A percentile compares a stretch with the other conserved stretches of the same genome.
phyloP scores from a whole-genome alignment of 1,140 invertebrate genomes.

The Scaptomyza pallida region DNA sequence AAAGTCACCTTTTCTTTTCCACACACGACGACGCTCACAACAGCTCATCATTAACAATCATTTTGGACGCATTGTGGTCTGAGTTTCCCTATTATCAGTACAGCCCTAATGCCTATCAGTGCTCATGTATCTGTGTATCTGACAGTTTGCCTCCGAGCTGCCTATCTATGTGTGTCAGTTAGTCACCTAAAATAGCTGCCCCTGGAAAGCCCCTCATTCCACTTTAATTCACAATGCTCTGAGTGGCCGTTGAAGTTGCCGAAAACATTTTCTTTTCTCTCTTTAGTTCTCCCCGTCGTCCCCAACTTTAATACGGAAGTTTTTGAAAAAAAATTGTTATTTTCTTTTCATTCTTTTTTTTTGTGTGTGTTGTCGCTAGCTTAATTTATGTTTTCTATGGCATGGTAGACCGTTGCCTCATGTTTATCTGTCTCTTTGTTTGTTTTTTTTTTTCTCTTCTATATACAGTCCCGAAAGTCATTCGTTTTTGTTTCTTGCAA shows the following conservation, averaged over 20 bases:
- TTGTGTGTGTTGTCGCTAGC: slow-evolving; percentile 8
- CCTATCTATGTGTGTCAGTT: slow-evolving; percentile 70
- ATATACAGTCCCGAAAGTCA: slow-evolving; percentile 18
- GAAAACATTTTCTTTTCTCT: slow-evolving; percentile 61
- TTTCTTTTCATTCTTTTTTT: not conserved
- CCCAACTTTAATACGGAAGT: slow-evolving; percentile 45
- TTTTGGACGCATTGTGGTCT: slow-evolving; percentile 22
- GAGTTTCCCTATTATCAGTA: slow-evolving; percentile 14
- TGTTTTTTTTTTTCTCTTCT: not conserved
- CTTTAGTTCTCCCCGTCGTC: slow-evolving; percentile 2
- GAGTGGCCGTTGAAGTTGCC: slow-evolving; percentile 56
- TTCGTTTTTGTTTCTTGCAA: slow-evolving; percentile 24
- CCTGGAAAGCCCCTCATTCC: not conserved
- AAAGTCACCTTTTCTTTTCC: slow-evolving; percentile 28
- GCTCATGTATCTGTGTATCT: not conserved
- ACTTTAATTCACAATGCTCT: slow-evolving; percentile 37
- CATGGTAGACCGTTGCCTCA: slow-evolving; percentile 39
- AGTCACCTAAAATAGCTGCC: slow-evolving; percentile 48
- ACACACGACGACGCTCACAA: not conserved
- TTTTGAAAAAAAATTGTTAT: slow-evolving; percentile 56
- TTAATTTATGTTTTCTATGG: slow-evolving; percentile 77
- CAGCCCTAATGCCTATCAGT: slow-evolving; percentile 12
- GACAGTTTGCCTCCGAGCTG: slow-evolving; percentile 2
- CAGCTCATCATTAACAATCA: slow-evolving; percentile 33
- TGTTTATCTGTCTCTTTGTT: slow-evolving; percentile 52